Conservation (phyloP, 2,888 invertebrate species). For the Trachelus tabidus region DNA sequence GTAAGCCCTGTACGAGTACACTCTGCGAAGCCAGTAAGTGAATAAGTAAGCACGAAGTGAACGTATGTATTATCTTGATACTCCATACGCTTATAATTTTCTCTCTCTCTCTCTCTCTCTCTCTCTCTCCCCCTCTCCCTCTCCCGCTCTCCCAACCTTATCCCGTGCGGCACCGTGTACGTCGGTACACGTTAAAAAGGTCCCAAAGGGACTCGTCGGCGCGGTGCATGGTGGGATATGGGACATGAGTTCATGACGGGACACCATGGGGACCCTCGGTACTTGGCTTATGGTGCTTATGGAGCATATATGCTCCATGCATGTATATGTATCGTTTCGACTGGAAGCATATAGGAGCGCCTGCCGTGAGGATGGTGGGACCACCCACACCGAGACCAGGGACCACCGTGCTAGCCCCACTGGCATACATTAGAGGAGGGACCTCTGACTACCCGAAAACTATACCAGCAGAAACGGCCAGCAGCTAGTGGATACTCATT, state of each 20-base stretch:
- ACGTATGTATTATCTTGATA: neutral
- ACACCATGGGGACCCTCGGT: constrained; percentile 13
- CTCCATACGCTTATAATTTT: neutral
- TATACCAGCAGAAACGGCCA: constrained; percentile 38
- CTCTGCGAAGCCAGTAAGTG: no score
- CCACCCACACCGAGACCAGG: constrained; percentile 65
- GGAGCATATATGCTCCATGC: constrained; percentile 54
- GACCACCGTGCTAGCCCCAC: constrained; percentile 66
- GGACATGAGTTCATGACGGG: constrained; percentile 27
- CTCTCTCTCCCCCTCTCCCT: no score
- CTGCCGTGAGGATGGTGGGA: constrained; percentile 62
- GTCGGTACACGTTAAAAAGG: no score
- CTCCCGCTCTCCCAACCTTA: no score
- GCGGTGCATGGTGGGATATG: constrained; percentile 18
- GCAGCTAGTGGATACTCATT: no score
- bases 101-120: no score
- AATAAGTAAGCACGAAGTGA: constrained; percentile 6
- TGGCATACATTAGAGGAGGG: constrained; percentile 65
- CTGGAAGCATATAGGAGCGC: constrained; percentile 45
- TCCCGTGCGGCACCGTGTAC: no score
- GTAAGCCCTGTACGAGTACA: neutral
- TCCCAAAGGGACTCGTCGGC: neutral
- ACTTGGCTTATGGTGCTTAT: constrained; percentile 30
- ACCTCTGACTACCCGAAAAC: constrained; percentile 59
- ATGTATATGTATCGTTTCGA: constrained; percentile 11